phyloP scores from a whole-genome alignment of 2,888 invertebrate genomes.

The Leucophora obtusa region DNA sequence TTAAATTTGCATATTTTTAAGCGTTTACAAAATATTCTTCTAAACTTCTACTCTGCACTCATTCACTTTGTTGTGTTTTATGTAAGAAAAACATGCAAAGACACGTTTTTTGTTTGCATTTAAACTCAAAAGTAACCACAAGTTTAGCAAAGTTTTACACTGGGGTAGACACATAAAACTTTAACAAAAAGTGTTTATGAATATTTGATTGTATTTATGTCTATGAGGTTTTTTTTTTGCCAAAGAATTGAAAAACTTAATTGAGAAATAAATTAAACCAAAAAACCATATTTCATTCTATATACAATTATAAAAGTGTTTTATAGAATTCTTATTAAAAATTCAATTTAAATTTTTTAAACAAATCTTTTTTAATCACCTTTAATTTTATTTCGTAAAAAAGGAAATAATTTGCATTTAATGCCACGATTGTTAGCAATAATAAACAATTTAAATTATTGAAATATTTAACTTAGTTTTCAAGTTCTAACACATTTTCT shows the following conservation, averaged over 20 bases:
- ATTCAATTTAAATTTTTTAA: too few species aligned
- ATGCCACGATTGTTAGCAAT: too few species aligned
- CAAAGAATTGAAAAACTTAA: not conserved
- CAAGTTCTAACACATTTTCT: too few species aligned
- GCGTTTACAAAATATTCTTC: constrained; percentile 46
- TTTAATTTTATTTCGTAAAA: too few species aligned
- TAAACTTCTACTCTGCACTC: not conserved
- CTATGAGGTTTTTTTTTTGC: constrained; percentile 14
- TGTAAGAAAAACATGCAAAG: constrained; percentile 1
- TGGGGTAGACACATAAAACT: not conserved
- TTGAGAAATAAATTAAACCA: not conserved
- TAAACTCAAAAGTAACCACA: constrained; percentile 29
- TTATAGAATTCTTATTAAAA: too few species aligned
- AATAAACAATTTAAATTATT: too few species aligned
- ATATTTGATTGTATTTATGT: constrained; percentile 41
- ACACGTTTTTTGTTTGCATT: constrained; percentile 19
- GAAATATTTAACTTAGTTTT: too few species aligned
- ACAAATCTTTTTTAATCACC: too few species aligned
- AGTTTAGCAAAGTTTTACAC: constrained; percentile 28
- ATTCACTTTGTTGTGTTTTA: not conserved
- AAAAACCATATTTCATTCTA: not conserved
- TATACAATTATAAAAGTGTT: too few species aligned
- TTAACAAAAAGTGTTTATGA: constrained; percentile 43
- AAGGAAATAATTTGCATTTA: too few species aligned
- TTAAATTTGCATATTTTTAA: constrained; percentile 72